Percentiles rank a stretch among this genome's conserved stretches.
Evolutionary conservation across 1,140 invertebrate species (phyloP).

Genomic region (Platorchestia sp.): DNA sequence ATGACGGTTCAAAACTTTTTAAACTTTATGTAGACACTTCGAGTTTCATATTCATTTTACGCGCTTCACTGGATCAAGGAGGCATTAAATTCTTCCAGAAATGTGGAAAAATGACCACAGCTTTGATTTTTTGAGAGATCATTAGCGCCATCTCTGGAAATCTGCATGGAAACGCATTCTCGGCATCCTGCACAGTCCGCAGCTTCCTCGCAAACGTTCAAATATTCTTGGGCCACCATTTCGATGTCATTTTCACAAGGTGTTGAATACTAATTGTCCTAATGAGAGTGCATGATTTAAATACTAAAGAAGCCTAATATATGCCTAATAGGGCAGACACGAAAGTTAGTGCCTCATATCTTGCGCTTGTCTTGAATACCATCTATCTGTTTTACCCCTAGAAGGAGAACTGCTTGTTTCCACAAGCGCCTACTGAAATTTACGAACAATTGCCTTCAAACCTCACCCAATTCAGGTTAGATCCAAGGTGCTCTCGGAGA

Average conservation of each 20-base stretch:
- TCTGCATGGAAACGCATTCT: neutral
- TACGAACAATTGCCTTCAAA: neutral
- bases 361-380: neutral
- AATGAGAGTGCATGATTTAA: slow-evolving; percentile 19
- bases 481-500: neutral
- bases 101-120: neutral
- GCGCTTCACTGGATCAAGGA: neutral
- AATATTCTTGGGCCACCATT: neutral
- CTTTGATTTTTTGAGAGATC: neutral
- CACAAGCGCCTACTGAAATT: neutral
- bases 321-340: neutral
- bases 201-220: neutral
- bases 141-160: neutral
- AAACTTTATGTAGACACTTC: neutral
- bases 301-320: slow-evolving; percentile 17
- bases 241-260: neutral
- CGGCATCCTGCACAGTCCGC: neutral
- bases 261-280: neutral
- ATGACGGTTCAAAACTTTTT: neutral
- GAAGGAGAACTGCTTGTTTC: neutral
- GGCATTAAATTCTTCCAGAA: neutral
- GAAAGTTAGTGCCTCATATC: neutral
- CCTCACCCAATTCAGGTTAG: neutral
- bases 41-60: neutral
- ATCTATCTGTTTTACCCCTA: neutral